These are phyloP conservation scores for Tetrax tetrax DNA, from an alignment of 2,113 vertebrate species.

Conservation along the genomic window DNA sequence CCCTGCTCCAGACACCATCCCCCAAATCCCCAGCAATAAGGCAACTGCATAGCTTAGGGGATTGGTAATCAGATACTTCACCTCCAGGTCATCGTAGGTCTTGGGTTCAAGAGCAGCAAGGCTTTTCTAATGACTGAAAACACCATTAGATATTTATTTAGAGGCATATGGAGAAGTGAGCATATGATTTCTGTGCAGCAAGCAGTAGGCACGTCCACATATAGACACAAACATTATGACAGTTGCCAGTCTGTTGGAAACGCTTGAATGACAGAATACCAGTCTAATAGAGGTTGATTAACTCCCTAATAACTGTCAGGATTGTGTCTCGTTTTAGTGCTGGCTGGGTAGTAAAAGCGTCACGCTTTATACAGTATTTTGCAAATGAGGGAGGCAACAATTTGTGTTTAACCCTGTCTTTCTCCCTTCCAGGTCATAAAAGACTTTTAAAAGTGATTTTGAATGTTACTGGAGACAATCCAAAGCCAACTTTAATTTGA, in stretches of 20 bases:
- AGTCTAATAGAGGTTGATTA: background rate
- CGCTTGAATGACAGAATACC: background rate
- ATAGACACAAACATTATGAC: slow-evolving; percentile 16
- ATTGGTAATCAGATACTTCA: slow-evolving; percentile 56
- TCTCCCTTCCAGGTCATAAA: background rate
- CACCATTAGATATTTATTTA: background rate
- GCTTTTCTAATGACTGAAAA: slow-evolving; percentile 3
- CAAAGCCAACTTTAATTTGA: background rate
- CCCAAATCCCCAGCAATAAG: slow-evolving; percentile 51
- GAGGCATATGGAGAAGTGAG: background rate
- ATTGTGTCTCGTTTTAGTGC: background rate
- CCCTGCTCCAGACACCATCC: background rate
- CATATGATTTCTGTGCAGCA: background rate
- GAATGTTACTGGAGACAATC: background rate
- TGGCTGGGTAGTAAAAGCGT: background rate
- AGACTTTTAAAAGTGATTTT: background rate
- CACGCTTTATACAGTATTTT: background rate
- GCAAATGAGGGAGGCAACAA: background rate
- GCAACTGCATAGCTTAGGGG: slow-evolving; percentile 44
- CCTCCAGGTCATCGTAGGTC: slow-evolving; percentile 30
- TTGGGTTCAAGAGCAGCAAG: slow-evolving; percentile 19
- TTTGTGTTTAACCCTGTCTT: background rate
- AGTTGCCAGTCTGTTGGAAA: slow-evolving; percentile 15
- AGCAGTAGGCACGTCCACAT: background rate
- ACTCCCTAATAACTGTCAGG: background rate